These are phyloP conservation scores for Apis mellifera DNA, from an alignment of 1,140 invertebrate genomes.

Conservation along the genomic window DNA sequence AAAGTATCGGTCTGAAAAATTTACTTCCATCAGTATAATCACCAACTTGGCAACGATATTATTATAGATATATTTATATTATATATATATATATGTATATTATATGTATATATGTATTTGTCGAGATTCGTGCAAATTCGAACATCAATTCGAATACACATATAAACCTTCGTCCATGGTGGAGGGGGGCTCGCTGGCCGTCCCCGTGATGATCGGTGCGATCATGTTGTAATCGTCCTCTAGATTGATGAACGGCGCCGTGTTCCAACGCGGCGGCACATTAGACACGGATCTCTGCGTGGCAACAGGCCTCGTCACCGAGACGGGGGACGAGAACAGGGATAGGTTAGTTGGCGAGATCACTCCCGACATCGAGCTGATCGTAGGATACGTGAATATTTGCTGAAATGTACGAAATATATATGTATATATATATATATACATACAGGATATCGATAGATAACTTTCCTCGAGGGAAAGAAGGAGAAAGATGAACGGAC, in stretches of 20 bases:
- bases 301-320: constrained; percentile 86
- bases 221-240: constrained; percentile 97
- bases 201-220: constrained; percentile 78
- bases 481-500: constrained; percentile 80
- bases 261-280: constrained; percentile 91
- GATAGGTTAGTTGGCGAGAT: constrained; percentile 95
- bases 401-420: constrained; percentile 79
- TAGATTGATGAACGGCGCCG: constrained; percentile 90
- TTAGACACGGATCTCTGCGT: constrained; percentile 81
- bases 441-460: too few species aligned
- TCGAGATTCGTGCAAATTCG: neutral
- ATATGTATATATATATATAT: too few species aligned
- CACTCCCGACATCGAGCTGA: constrained; percentile 91
- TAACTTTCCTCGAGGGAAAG: neutral
- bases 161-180: constrained; percentile 78
- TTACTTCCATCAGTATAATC: too few species aligned
- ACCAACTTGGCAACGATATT: too few species aligned
- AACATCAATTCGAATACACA: neutral
- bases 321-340: constrained; percentile 91
- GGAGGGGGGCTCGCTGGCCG: constrained; percentile 77
- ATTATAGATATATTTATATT: too few species aligned
- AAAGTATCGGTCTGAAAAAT: constrained; percentile 76
- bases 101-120: too few species aligned
- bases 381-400: constrained; percentile 94
- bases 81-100: too few species aligned